These are phyloP conservation scores for Galaxias olidus DNA, from an alignment of 2,797 vertebrate genomes.

Conservation along the genomic window DNA sequence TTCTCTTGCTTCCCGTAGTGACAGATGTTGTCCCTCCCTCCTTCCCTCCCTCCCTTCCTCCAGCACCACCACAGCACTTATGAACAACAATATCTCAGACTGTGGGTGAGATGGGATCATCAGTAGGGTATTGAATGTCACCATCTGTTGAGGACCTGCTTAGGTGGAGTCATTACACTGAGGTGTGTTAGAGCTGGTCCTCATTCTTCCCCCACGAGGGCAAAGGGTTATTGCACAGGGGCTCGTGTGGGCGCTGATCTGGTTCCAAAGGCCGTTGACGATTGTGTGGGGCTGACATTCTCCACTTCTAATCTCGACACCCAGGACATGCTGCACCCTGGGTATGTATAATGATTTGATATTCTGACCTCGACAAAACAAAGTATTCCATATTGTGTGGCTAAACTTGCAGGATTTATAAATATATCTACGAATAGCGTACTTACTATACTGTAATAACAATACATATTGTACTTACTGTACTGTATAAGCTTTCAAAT, in stretches of 20 bases:
- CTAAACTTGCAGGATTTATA: too few relatives aligned
- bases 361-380: neutral
- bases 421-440: too few relatives aligned
- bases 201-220: slow-evolving; percentile 38
- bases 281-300: slow-evolving; percentile 31
- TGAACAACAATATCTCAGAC: slow-evolving; percentile 56
- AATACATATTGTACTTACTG: too few relatives aligned
- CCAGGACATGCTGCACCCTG: neutral
- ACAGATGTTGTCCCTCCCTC: slow-evolving; percentile 56
- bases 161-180: slow-evolving; percentile 54
- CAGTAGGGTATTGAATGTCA: slow-evolving; percentile 70
- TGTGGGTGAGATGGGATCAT: slow-evolving; percentile 42
- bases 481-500: too few relatives aligned
- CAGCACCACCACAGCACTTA: neutral
- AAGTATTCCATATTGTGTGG: too few relatives aligned
- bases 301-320: neutral
- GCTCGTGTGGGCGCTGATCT: slow-evolving; percentile 63
- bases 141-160: slow-evolving; percentile 68
- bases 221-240: slow-evolving; percentile 62
- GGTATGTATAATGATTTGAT: neutral
- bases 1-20: slow-evolving; percentile 30
- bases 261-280: slow-evolving; percentile 50
- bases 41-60: slow-evolving; percentile 10
- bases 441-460: too few relatives aligned
- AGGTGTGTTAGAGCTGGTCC: slow-evolving; percentile 30